Conservation (phyloP, 64 coral and sea anemone genomes). For the Montipora capricornis region DNA sequence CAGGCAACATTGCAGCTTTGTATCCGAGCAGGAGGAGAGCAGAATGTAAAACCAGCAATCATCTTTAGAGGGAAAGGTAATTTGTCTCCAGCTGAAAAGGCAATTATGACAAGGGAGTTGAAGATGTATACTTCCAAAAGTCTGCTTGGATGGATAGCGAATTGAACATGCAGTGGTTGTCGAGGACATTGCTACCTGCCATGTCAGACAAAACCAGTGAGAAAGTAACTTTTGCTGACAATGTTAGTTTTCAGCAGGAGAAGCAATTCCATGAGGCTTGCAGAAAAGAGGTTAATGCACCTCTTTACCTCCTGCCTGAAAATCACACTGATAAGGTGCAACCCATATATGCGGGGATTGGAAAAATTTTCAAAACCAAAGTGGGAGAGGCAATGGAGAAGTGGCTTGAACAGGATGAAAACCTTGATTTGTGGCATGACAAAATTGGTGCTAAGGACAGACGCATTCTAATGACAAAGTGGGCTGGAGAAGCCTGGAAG, state of each 20-base stretch:
- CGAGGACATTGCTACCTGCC: constrained; percentile 3
- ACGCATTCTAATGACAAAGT: background rate
- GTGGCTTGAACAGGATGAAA: background rate
- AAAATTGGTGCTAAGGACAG: background rate
- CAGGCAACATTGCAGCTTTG: no score
- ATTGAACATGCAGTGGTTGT: constrained; percentile 30
- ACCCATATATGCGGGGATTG: constrained; percentile 54
- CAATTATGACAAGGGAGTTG: no score
- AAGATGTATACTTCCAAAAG: no score
- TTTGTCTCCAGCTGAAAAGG: no score
- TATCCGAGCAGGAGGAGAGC: constrained; percentile 8
- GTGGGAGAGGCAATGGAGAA: constrained; percentile 45
- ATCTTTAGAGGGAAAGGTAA: background rate
- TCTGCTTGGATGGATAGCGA: constrained; percentile 9
- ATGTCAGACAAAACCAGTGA: background rate
- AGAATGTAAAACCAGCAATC: constrained; percentile 11
- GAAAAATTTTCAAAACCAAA: constrained; percentile 18
- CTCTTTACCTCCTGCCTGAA: constrained; percentile 28
- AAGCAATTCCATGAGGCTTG: constrained; percentile 1
- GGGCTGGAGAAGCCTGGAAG: background rate
- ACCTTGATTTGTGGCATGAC: no score
- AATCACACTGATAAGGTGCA: constrained; percentile 28
- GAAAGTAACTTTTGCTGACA: constrained; percentile 34
- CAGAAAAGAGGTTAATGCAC: constrained; percentile 28
- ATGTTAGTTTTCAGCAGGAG: background rate